A percentile compares a stretch with the other conserved stretches of the same genome.
These are phyloP conservation scores for Chiroxiphia lanceolata DNA, from an alignment of 2,797 vertebrate genomes.

Conservation along the genomic window DNA sequence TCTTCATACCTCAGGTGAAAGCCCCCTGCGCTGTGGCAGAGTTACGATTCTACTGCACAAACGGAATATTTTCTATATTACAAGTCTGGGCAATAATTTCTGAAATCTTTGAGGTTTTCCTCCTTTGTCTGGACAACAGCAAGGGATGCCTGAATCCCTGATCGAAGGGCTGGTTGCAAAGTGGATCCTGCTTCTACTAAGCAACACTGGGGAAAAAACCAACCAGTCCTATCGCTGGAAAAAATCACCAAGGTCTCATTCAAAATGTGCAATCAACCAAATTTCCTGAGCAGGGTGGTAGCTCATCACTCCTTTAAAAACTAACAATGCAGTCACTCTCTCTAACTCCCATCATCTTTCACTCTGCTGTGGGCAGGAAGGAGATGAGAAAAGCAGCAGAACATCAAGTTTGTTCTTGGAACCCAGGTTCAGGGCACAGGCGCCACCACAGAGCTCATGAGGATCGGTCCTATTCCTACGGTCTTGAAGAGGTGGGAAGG, in stretches of 20 bases:
- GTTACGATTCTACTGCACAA: not conserved
- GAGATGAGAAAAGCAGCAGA: not conserved
- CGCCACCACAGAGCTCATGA: not conserved
- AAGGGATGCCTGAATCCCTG: not conserved
- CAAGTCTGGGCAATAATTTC: not conserved
- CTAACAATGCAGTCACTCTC: not conserved
- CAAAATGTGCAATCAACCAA: conserved; percentile 12
- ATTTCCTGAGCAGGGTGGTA: conserved; percentile 9
- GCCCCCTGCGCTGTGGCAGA: not conserved
- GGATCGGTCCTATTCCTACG: not conserved
- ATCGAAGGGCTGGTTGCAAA: not conserved
- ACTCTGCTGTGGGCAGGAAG: not conserved
- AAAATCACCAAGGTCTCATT: conserved; percentile 14
- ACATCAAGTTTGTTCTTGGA: fast-evolving
- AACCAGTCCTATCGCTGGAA: not conserved
- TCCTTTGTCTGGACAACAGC: not conserved
- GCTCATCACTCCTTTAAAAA: not conserved
- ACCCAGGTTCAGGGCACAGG: not conserved
- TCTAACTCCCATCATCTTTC: not conserved
- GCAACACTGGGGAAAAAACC: not conserved
- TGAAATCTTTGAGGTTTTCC: not conserved
- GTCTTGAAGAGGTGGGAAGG: not conserved
- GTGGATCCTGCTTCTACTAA: not conserved
- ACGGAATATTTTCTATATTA: not conserved
- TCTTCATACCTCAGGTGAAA: not conserved